Percentiles rank a stretch among this genome's conserved stretches.
These are phyloP conservation scores for Allygus modestus DNA, from an alignment of 2,888 invertebrate genomes.

Conservation along the genomic window DNA sequence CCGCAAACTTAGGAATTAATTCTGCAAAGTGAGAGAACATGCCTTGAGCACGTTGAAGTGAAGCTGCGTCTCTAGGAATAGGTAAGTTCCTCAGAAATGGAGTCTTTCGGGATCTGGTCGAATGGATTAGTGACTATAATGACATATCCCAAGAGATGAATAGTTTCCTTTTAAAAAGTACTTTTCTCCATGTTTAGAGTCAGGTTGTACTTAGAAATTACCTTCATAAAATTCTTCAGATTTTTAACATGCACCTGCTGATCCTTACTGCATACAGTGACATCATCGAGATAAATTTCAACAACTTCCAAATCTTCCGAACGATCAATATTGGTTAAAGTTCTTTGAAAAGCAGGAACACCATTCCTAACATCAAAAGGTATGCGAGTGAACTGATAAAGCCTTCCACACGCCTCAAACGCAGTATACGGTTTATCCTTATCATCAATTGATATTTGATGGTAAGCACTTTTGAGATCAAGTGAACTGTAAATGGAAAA, in stretches of 20 bases:
- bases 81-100: background rate
- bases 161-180: slow-evolving; percentile 21
- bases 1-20: slow-evolving; percentile 55
- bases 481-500: background rate
- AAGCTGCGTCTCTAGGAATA: background rate
- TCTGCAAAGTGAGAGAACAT: slow-evolving; percentile 47
- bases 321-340: slow-evolving; percentile 16
- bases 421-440: slow-evolving; percentile 17
- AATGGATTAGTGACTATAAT: slow-evolving; percentile 22
- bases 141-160: slow-evolving; percentile 4
- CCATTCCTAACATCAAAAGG: slow-evolving; percentile 43
- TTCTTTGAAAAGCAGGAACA: slow-evolving; percentile 20
- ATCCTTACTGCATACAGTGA: slow-evolving; percentile 64
- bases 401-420: slow-evolving; percentile 33
- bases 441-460: slow-evolving; percentile 42
- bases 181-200: slow-evolving; percentile 61
- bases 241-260: slow-evolving; percentile 64
- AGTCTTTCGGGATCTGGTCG: slow-evolving; percentile 34
- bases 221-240: slow-evolving; percentile 47
- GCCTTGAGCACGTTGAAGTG: slow-evolving; percentile 1
- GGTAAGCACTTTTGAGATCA: slow-evolving; percentile 44
- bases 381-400: slow-evolving; percentile 26
- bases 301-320: slow-evolving; percentile 61
- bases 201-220: slow-evolving; percentile 56
- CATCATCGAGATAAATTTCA: slow-evolving; percentile 62